Evolutionary conservation across 1,140 invertebrate genomes (phyloP), one percentile per base, ranked within the genome.

Genomic region (Drosophila varians): DNA sequence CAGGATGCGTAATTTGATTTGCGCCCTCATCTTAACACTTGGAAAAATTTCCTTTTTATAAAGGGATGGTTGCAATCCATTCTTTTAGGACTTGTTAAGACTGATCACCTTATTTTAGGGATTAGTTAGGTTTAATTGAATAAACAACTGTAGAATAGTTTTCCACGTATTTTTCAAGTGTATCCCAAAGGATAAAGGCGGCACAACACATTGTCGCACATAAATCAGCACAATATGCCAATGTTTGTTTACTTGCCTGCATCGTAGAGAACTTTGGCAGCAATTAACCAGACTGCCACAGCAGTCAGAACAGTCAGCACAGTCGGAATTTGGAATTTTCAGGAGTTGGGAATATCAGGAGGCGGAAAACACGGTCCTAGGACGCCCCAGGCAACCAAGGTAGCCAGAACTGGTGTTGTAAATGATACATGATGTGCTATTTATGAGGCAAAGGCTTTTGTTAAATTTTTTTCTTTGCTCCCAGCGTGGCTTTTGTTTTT

Each of bases 181-280:
- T 28, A 40, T 0, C 45, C 19, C 48, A 12, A 45, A 16, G 6
- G n/a, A 23, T 4, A 18, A 36, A 42, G 19, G 21, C 12, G 19
- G 45, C 40, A 47, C 28, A 77, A 86, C 65, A 87, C 82, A 88
- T 87, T 87, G 82, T 87, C 82, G 82, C 77, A 87, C 84, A 89
- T 90, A 90, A 90, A 90, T 90, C 88, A 90, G 88, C 71, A 90
- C 88, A 90, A 90, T 90, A 90, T 90, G 88, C 83, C 88, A 86
- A 90, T 90, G 80, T 87, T 84, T 90, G 89, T 86, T 89, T 88
- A 78, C 80, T 82, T 70, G 70, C 68, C 73, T 88, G 82, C 83
- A 83, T 82, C 62, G 62, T 48, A 21, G 52, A 49, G 46, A 89
- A 87, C 77, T 86, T 90, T 90, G 84, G 72, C 75, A 90, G 89